Percentiles rank a stretch among this genome's conserved stretches.
These are phyloP conservation scores for Pantala flavescens DNA, from an alignment of 1,140 invertebrate species.

Conservation along the genomic window DNA sequence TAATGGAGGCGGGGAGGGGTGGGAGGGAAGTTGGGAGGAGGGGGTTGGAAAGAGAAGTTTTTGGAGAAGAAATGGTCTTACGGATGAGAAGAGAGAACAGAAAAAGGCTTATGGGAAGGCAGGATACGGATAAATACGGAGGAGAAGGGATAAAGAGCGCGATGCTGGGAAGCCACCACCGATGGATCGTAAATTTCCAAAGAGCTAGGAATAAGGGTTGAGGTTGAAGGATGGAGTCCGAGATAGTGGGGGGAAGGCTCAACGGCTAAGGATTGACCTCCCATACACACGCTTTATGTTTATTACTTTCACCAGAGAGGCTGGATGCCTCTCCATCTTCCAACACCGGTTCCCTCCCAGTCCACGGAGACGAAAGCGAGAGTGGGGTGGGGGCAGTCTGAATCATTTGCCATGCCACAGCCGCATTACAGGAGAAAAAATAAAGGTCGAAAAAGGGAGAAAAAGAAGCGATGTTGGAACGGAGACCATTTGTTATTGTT, in stretches of 20 bases:
- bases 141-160: neutral
- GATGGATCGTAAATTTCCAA: slow-evolving; percentile 6
- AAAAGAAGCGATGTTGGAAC: neutral
- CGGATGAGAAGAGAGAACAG: too few species aligned
- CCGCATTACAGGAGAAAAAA: neutral
- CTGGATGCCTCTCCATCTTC: slow-evolving; percentile 1
- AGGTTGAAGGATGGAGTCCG: neutral
- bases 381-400: neutral
- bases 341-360: neutral
- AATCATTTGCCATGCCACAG: slow-evolving; percentile 5
- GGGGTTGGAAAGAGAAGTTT: too few species aligned
- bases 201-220: slow-evolving; percentile 8
- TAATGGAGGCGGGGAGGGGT: too few species aligned
- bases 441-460: neutral
- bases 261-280: slow-evolving; percentile 7
- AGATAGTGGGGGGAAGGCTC: neutral
- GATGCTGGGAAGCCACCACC: neutral
- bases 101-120: too few species aligned
- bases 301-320: neutral
- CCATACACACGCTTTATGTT: slow-evolving; percentile 9
- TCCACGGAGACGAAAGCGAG: neutral
- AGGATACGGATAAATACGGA: neutral
- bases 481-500: neutral
- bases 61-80: too few species aligned
- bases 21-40: too few species aligned